A percentile compares a stretch with the other conserved stretches of the same genome.
Conservation (phyloP, 2,888 invertebrate species). For the Elysia crispata region DNA sequence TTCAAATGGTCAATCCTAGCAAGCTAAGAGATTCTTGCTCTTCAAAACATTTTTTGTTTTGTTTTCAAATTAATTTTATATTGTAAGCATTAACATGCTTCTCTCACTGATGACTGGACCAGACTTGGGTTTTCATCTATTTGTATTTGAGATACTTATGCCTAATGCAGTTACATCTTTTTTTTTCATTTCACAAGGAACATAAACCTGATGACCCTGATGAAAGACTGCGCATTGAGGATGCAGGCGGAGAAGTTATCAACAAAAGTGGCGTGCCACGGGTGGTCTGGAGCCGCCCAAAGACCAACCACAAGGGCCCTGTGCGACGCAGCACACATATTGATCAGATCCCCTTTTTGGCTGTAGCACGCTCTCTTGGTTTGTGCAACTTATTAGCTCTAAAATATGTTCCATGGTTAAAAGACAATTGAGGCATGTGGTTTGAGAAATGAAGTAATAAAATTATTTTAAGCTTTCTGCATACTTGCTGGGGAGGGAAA, state of each 20-base stretch:
- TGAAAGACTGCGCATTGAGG: constrained; percentile 89
- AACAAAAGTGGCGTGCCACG: constrained; percentile 91
- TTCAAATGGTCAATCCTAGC: too few relatives aligned
- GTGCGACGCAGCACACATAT: constrained; percentile 91
- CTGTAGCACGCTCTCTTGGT: constrained; percentile 95
- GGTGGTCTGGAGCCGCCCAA: constrained; percentile 97
- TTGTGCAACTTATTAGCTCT: too few relatives aligned
- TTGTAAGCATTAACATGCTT: not conserved
- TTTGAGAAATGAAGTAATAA: too few relatives aligned
- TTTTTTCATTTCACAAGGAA: constrained; percentile 80
- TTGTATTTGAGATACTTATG: not conserved
- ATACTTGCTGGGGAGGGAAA: too few relatives aligned
- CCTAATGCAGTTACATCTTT: not conserved
- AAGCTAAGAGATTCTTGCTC: too few relatives aligned
- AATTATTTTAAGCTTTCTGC: too few relatives aligned
- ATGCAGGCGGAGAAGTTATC: constrained; percentile 81
- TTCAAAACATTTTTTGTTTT: too few relatives aligned
- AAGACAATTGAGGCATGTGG: too few relatives aligned
- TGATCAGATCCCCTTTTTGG: constrained; percentile 81
- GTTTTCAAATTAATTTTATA: too few relatives aligned
- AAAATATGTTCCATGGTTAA: too few relatives aligned
- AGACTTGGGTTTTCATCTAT: not conserved
- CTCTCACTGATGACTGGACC: not conserved
- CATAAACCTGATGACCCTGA: constrained; percentile 94
- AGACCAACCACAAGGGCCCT: constrained; percentile 85